phyloP scores from a whole-genome alignment of 2,888 invertebrate genomes.

The Eugnorisma glareosa region DNA sequence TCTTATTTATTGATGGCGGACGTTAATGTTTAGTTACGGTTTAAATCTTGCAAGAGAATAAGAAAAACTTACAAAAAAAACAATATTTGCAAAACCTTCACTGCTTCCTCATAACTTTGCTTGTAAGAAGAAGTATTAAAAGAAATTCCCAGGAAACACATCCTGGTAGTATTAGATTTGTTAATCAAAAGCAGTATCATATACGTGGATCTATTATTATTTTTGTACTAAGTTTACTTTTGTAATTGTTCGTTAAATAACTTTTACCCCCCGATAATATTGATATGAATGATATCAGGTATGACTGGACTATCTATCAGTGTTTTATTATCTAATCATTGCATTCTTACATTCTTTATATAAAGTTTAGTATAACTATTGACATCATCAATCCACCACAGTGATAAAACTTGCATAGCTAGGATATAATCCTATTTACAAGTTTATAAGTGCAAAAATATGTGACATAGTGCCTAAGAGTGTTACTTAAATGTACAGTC shows the following conservation, averaged over 20 bases:
- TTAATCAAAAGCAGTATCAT: neutral
- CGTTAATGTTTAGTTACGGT: slow-evolving; percentile 9
- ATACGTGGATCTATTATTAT: neutral
- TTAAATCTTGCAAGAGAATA: neutral
- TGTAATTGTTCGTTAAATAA: neutral
- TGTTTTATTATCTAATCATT: slow-evolving; percentile 29
- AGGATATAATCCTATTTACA: neutral
- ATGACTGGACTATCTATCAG: neutral
- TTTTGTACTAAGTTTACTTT: neutral
- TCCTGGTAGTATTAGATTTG: neutral
- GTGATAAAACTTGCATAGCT: slow-evolving; percentile 2
- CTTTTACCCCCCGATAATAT: slow-evolving; percentile 1
- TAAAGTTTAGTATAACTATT: neutral
- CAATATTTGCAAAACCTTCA: slow-evolving; percentile 18
- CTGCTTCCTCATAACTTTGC: neutral
- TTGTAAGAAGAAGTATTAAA: neutral
- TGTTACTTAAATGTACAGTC: neutral
- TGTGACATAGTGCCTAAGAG: neutral
- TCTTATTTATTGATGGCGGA: slow-evolving; percentile 11
- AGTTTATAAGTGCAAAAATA: slow-evolving; percentile 9
- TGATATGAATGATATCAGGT: slow-evolving; percentile 12
- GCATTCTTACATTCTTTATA: slow-evolving; percentile 33
- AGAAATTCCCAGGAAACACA: slow-evolving; percentile 2
- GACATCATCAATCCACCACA: slow-evolving; percentile 13
- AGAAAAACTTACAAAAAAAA: neutral